phyloP scores from a whole-genome alignment of 2,113 vertebrate genomes.

The Rallus limicola region DNA sequence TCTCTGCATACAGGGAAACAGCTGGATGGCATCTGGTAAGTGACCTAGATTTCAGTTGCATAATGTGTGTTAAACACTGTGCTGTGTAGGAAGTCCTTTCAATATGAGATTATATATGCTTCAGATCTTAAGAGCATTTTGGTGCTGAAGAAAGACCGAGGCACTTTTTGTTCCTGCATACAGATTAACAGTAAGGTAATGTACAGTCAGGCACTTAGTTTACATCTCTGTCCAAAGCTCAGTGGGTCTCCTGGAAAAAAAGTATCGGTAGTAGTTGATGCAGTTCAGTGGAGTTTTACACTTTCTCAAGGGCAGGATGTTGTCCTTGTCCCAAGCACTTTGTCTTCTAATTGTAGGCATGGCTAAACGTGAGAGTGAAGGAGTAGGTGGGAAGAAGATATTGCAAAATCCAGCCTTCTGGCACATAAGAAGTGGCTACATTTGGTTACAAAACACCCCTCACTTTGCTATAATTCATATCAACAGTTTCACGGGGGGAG shows the following conservation, averaged over 20 bases:
- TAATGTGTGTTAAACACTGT: background rate
- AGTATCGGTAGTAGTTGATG: background rate
- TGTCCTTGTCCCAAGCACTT: background rate
- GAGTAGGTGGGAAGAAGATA: background rate
- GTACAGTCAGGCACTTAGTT: background rate
- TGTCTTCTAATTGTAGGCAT: background rate
- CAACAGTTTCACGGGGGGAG: background rate
- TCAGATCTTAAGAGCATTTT: background rate
- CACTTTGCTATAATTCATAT: background rate
- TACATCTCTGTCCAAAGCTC: background rate
- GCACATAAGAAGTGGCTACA: background rate
- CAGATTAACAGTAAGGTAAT: background rate
- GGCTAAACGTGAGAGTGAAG: background rate
- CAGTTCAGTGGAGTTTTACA: background rate
- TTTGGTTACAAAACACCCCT: background rate
- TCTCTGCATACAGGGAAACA: conserved; percentile 86
- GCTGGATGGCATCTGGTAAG: conserved; percentile 97
- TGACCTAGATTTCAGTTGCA: conserved; percentile 45
- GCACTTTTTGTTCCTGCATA: background rate
- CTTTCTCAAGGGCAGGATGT: background rate
- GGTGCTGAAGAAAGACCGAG: background rate
- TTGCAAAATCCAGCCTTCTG: background rate
- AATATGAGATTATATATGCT: background rate
- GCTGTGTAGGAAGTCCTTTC: background rate
- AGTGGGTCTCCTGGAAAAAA: background rate